Conservation (phyloP, 2,797 vertebrate genomes). For the Tokudaia muenninki region DNA sequence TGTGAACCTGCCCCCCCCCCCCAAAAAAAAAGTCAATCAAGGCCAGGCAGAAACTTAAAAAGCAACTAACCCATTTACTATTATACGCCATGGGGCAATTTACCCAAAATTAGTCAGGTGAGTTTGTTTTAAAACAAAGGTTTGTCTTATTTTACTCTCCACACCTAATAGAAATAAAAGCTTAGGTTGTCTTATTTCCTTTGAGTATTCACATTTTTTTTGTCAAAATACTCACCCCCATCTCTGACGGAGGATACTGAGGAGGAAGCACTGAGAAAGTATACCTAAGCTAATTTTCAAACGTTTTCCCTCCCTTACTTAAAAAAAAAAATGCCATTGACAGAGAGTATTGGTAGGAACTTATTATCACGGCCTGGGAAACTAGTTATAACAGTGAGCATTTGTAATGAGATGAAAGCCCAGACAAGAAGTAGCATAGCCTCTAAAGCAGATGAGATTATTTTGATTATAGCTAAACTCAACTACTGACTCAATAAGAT, state of each 20-base stretch:
- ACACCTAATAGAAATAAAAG: slow-evolving; percentile 62
- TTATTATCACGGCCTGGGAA: background rate
- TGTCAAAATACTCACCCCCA: background rate
- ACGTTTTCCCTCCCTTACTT: background rate
- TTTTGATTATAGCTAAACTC: slow-evolving; percentile 58
- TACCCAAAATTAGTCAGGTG: slow-evolving; percentile 36
- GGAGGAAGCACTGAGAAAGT: slow-evolving; percentile 33
- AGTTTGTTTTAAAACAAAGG: slow-evolving; percentile 69
- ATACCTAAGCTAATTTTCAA: slow-evolving; percentile 13
- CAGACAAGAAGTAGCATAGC: slow-evolving; percentile 45
- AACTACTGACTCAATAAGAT: slow-evolving; percentile 42
- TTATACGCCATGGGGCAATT: slow-evolving; percentile 19
- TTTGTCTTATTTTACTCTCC: slow-evolving; percentile 73
- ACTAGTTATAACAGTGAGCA: slow-evolving; percentile 46
- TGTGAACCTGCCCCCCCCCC: background rate
- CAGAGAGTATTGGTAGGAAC: slow-evolving; percentile 8
- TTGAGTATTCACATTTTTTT: background rate
- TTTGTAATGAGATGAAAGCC: slow-evolving; percentile 38
- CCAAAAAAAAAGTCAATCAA: background rate
- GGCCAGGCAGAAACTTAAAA: slow-evolving; percentile 61
- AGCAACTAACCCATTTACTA: background rate
- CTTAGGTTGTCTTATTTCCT: slow-evolving; percentile 19
- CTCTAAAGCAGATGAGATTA: slow-evolving; percentile 59
- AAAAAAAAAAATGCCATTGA: background rate
- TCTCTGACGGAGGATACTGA: background rate